phyloP scores from a whole-genome alignment of 2,113 vertebrate species.

The Syngnathoides biaculeatus region DNA sequence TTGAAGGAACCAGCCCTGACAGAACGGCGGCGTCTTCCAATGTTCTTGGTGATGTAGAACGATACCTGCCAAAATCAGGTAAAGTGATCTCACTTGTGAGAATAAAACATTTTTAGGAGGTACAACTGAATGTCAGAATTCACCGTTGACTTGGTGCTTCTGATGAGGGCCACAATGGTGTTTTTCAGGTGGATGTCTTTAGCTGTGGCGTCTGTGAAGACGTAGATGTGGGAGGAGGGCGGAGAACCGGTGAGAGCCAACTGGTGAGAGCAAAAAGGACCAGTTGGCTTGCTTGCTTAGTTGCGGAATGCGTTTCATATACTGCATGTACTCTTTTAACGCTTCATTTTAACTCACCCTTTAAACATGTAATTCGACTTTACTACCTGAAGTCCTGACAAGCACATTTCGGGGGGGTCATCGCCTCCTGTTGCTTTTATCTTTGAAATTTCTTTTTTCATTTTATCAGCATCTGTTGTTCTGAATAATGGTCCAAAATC shows the following conservation, averaged over 20 bases:
- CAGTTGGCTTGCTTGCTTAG: not conserved
- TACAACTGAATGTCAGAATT: slow-evolving; percentile 6
- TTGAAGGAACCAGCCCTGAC: slow-evolving; percentile 8
- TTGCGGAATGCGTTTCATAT: not conserved
- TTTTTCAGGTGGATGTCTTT: slow-evolving; percentile 67
- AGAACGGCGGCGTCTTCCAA: slow-evolving; percentile 35
- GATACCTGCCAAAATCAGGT: slow-evolving; percentile 56
- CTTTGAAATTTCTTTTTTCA: slow-evolving; percentile 65
- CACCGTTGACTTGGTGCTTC: slow-evolving; percentile 67
- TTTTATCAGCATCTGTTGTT: slow-evolving; percentile 56
- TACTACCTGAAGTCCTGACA: slow-evolving; percentile 72
- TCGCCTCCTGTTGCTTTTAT: slow-evolving; percentile 35
- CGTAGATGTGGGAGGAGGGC: slow-evolving; percentile 65
- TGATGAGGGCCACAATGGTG: slow-evolving; percentile 65
- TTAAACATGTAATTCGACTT: not conserved
- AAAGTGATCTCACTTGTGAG: not conserved
- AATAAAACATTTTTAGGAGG: not conserved
- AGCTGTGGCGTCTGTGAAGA: slow-evolving; percentile 70
- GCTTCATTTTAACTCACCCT: not conserved
- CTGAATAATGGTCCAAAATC: slow-evolving; percentile 65
- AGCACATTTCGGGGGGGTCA: slow-evolving; percentile 67
- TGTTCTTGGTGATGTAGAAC: slow-evolving; percentile 39
- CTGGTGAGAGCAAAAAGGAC: slow-evolving; percentile 35
- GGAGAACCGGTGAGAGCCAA: slow-evolving; percentile 70
- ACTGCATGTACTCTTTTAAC: not conserved